Base-by-base conservation (phyloP, 2,888 invertebrate species). In the Crossocerus cetratus region DNA sequence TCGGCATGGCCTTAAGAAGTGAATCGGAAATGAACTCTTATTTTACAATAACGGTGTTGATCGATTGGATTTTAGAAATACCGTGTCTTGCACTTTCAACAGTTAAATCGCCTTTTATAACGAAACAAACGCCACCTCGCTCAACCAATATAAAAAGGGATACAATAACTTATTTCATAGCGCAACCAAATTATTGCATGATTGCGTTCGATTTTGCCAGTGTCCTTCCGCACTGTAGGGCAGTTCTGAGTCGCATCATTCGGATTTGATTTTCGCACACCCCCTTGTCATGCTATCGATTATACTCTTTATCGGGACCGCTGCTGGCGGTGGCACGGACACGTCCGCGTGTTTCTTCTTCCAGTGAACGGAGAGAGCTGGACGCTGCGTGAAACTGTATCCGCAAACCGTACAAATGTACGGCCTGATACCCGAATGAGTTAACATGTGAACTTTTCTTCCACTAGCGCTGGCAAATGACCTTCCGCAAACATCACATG, bases 401-500 rank as follows among this genome's bases (percentile, higher is more conserved):
- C 63, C 69, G 62, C 86, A 86, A 14, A 86, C 65, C 53, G 84
- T 84, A 65, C 86, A 88, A 32, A 81, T 79, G 75, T 86, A 86
- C 0, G 85, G 83, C 0, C 84, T 74, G 8, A 83, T 75, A 0
- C 78, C 82, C 3, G 84, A 83, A 23, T 87, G 86, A 3, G 81
- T 83, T 3, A 86, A 67, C 0, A 86, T 74, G 56, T 86, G 86
- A 64, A 83, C 81, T 23, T 87, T 85, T 18, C 80, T 82, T 55
- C 81, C 84, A 44, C 77, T 83, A 3, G 74, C 75, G 2, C 78
- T 79, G 1, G 72, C 57, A 23, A 86, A 86, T 2, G 42, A 14
- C 23, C 82, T 86, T 3, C 73, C 18, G 53, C 85, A 87, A 5
- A 86, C 71, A 3, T 63, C 54, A 65, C 86, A 86, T 2, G 66